Evolutionary conservation across 2,797 vertebrate species (phyloP).

Genomic region (Tiaroga cobitis): DNA sequence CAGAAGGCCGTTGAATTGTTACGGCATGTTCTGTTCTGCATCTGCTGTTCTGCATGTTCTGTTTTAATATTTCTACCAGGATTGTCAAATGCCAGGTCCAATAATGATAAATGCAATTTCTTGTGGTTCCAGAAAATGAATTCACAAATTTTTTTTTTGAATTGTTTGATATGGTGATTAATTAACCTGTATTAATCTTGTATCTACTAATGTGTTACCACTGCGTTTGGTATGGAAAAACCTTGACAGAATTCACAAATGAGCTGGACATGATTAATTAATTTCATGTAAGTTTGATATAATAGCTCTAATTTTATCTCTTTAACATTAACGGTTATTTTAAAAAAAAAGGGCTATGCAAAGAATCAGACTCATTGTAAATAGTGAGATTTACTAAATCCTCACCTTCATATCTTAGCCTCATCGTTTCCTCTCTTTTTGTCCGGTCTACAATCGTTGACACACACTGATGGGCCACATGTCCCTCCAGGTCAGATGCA

Average conservation of each 20-base stretch:
- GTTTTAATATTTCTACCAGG: not conserved
- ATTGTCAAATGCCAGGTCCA: not conserved
- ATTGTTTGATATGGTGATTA: not conserved
- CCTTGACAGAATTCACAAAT: not conserved
- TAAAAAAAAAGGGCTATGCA: too few relatives aligned
- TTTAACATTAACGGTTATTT: not conserved
- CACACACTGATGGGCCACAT: conserved; percentile 57
- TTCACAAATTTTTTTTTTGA: not conserved
- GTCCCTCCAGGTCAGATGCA: conserved; percentile 39
- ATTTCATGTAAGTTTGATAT: not conserved
- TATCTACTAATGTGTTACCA: not conserved
- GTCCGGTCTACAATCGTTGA: not conserved
- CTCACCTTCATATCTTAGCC: not conserved
- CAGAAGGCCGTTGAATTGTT: conserved; percentile 2
- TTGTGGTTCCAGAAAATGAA: not conserved
- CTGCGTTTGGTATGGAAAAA: not conserved
- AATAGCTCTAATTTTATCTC: not conserved
- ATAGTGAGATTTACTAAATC: conserved; percentile 6
- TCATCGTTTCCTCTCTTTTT: conserved; percentile 17
- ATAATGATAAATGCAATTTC: not conserved
- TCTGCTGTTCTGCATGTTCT: conserved; percentile 28
- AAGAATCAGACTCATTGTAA: not conserved
- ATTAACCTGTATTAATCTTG: not conserved
- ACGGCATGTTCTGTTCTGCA: conserved; percentile 12
- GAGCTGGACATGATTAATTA: not conserved